Base-by-base conservation (phyloP, 2,888 invertebrate genomes). In the Macrosoma leucophasiata region DNA sequence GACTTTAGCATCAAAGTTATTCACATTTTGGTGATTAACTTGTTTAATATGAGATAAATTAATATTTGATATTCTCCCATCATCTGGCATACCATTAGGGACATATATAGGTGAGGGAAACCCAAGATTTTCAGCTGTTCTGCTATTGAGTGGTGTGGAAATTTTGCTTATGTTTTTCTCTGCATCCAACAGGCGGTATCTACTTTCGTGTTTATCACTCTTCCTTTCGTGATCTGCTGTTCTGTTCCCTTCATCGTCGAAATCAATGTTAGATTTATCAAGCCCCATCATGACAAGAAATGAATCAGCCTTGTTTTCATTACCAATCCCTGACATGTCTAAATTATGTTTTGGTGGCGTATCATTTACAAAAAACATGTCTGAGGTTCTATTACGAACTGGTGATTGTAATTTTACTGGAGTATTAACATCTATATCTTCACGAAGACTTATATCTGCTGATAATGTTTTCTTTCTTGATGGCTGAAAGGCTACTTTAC, bases 401-500 rank as follows among this genome's bases (percentile, higher is more conserved):
- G 78, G 76, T 1, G 76, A 70, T 12, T 51, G 52, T 6, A 52
- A 35, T 46, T 70, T 73, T 6, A 46, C 39, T 9, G 68, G 60
- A 6, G 66, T 58, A 27, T 53, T 52, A n/a, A 50, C 46, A 32
- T 78, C 75, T 8, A 55, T 53, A 23, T 79, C 77, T 48, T 84
- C 84, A 43, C 67, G 62, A 3, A 84, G 57, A 46, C 84, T 85
- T n/a, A 76, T 52, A 41, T 84, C 84, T 2, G 64, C 56, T 11
- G 73, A 68, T 4, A 62, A 33, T 5, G 55, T 36, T 46, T 72
- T 84, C 41, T 62, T 73, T 38, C 63, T 62, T 4, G 50, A 26
- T 3, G 79, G 77, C 53, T 87, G 86, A 48, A 85, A 87, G 9
- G 74, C 55, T 11, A 87, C 68, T 46, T 67, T 79, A 6, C 62